A percentile compares a stretch with the other conserved stretches of the same genome.
phyloP scores from a whole-genome alignment of 2,797 vertebrate species.

The Hydrophis major region DNA sequence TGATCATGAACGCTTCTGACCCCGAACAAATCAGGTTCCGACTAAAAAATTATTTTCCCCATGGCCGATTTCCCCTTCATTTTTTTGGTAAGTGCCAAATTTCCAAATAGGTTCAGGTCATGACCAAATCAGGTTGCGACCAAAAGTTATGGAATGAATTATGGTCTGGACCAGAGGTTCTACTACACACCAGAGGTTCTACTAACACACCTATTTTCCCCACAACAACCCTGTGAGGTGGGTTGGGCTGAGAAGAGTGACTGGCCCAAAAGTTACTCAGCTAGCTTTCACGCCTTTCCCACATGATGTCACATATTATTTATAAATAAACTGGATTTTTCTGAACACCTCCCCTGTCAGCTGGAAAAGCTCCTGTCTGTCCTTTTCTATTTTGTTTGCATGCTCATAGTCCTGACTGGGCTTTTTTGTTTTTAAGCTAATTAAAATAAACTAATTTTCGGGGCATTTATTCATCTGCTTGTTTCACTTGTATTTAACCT shows the following conservation, averaged over 20 bases:
- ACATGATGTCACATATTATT: background rate
- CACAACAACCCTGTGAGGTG: background rate
- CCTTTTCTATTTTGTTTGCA: background rate
- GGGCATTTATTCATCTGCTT: slow-evolving; percentile 8
- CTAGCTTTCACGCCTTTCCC: background rate
- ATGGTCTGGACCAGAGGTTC: too few species aligned
- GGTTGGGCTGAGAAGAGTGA: background rate
- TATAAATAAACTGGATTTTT: background rate
- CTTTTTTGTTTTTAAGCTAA: slow-evolving; percentile 21
- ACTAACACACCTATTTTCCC: background rate
- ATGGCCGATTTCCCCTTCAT: too few species aligned
- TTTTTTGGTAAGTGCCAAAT: too few species aligned
- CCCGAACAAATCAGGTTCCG: too few species aligned
- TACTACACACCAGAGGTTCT: too few species aligned
- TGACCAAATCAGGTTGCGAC: too few species aligned
- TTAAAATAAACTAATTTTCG: slow-evolving; percentile 40
- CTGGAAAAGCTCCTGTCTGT: background rate
- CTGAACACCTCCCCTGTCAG: slow-evolving; percentile 38
- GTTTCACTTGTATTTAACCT: slow-evolving; percentile 9
- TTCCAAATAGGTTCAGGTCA: too few species aligned
- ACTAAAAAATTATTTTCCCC: too few species aligned
- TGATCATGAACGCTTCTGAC: too few species aligned
- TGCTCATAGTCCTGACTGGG: background rate
- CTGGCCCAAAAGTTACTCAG: background rate
- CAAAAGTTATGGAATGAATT: too few species aligned